Percentiles rank a stretch among this genome's conserved stretches.
phyloP scores from a whole-genome alignment of 2,888 invertebrate genomes.

The Melanchra persicariae region DNA sequence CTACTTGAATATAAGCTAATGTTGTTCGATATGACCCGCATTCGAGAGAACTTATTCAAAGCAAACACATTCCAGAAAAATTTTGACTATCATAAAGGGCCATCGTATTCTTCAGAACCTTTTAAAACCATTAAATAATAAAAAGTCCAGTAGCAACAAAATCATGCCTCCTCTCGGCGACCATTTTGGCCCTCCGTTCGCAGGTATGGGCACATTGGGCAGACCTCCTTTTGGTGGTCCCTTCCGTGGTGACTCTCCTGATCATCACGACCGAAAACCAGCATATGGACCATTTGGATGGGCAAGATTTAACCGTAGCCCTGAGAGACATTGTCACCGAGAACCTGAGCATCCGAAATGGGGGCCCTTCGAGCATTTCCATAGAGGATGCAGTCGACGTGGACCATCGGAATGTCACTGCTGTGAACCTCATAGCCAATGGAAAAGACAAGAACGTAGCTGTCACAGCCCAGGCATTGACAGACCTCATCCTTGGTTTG shows the following conservation, averaged over 20 bases:
- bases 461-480: conserved; percentile 12
- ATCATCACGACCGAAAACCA: conserved; percentile 1
- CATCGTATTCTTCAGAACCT: no score
- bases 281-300: conserved; percentile 1
- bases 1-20: conserved; percentile 12
- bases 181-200: conserved; percentile 21
- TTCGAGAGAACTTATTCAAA: conserved; percentile 34
- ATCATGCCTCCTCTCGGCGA: conserved; percentile 21
- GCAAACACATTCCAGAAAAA: background rate
- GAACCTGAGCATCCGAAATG: conserved; percentile 3
- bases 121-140: background rate
- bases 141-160: background rate
- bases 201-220: conserved; percentile 38
- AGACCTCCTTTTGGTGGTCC: conserved; percentile 21
- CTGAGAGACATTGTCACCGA: conserved; percentile 19
- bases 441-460: conserved; percentile 4
- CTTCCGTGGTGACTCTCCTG: conserved; percentile 1
- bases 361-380: background rate
- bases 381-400: background rate
- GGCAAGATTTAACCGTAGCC: background rate
- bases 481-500: conserved; percentile 18
- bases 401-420: background rate
- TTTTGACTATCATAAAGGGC: no score
- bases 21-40: conserved; percentile 4
- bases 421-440: background rate